Evolutionary conservation across 2,113 vertebrate genomes (phyloP).

Genomic region (Gadus chalcogrammus): DNA sequence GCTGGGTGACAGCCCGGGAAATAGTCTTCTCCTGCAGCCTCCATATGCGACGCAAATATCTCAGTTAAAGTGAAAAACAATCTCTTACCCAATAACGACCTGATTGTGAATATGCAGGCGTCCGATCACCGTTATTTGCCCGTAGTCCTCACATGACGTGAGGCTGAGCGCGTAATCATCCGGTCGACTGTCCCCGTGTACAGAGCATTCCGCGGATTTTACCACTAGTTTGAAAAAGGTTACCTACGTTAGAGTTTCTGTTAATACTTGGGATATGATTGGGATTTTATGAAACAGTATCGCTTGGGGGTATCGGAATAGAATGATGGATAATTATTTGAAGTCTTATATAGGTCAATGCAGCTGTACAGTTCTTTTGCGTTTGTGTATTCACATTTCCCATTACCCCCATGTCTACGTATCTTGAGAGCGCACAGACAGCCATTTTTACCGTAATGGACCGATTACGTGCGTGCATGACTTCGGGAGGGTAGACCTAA

Average conservation of each 20-base stretch:
- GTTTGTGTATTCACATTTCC: constrained; percentile 43
- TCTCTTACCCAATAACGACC: constrained; percentile 59
- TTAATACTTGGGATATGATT: not conserved
- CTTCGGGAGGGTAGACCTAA: no score
- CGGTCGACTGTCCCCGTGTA: constrained; percentile 70
- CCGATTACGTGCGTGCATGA: constrained; percentile 29
- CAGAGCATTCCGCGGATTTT: constrained; percentile 75
- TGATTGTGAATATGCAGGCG: constrained; percentile 76
- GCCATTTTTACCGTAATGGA: constrained; percentile 74
- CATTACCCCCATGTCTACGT: constrained; percentile 60
- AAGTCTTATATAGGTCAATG: constrained; percentile 1
- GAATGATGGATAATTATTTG: constrained; percentile 2
- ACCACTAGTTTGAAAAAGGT: constrained; percentile 66
- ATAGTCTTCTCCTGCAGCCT: constrained; percentile 32
- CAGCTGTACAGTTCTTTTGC: constrained; percentile 39
- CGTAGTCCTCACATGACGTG: constrained; percentile 72
- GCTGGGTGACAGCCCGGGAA: constrained; percentile 53
- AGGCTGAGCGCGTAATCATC: constrained; percentile 69
- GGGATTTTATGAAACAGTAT: not conserved
- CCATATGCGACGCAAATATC: constrained; percentile 25
- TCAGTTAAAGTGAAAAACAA: constrained; percentile 23
- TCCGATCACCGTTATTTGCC: constrained; percentile 61
- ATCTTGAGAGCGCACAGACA: constrained; percentile 51
- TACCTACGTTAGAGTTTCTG: constrained; percentile 29
- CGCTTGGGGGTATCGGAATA: not conserved